Evolutionary conservation across 2,888 invertebrate genomes (phyloP).

Genomic region (Isoperla grammatica): DNA sequence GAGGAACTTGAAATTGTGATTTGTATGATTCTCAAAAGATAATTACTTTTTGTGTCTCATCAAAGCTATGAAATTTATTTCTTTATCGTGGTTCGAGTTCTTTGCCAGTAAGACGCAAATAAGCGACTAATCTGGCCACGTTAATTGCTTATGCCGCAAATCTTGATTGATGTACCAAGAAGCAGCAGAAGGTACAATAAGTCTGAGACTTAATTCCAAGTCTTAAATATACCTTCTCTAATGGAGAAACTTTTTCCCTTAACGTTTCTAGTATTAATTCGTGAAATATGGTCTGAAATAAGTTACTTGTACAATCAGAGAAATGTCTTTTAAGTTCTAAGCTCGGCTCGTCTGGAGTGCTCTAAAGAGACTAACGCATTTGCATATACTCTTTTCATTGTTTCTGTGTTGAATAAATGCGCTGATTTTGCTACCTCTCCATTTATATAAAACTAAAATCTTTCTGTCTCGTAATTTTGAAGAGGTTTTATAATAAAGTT

Average conservation of each 20-base stretch:
- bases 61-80: conserved; percentile 5
- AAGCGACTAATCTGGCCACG: background rate
- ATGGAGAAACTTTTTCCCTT: conserved; percentile 1
- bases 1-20: background rate
- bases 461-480: no score
- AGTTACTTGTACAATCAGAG: background rate
- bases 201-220: conserved; percentile 1
- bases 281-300: conserved; percentile 5
- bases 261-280: background rate
- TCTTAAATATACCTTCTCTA: conserved; percentile 1
- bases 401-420: no score
- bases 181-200: conserved; percentile 1
- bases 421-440: no score
- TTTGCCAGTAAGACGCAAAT: background rate
- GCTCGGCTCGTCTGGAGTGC: no score
- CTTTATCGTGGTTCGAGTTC: background rate
- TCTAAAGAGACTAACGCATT: no score
- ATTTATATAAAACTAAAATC: no score
- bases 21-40: conserved; percentile 1
- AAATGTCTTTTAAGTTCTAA: no score
- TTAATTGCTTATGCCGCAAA: conserved; percentile 2
- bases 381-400: no score
- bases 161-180: background rate
- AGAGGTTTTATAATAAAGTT: no score
- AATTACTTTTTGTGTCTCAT: conserved; percentile 8